Percentiles rank a stretch among this genome's conserved stretches.
Conservation (phyloP, 1,140 invertebrate genomes). For the Polyergus mexicanus region DNA sequence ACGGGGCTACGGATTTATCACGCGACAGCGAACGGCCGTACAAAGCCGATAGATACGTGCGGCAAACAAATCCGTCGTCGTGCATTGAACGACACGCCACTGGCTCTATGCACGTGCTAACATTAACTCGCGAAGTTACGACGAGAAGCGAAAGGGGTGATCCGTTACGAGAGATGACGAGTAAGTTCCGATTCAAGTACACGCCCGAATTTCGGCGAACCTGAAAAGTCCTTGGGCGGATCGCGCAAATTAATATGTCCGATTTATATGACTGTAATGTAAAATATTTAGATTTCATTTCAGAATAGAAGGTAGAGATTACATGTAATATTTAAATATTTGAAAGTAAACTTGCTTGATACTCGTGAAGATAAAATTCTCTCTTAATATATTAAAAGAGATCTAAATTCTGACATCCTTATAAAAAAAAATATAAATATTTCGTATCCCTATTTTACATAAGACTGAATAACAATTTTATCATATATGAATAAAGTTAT, state of each 20-base stretch:
- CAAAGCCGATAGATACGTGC: slow-evolving; percentile 65
- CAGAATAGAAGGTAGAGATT: too few species aligned
- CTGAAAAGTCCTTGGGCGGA: neutral
- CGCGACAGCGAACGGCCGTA: slow-evolving; percentile 76
- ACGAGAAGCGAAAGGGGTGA: neutral
- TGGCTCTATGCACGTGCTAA: slow-evolving; percentile 43
- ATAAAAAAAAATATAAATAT: too few species aligned
- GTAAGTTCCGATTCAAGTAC: neutral
- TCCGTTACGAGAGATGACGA: slow-evolving; percentile 9
- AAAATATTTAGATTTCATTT: neutral
- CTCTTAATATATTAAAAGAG: too few species aligned
- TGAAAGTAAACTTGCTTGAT: too few species aligned
- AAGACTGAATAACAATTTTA: too few species aligned
- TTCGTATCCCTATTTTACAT: too few species aligned
- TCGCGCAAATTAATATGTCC: neutral
- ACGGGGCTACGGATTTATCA: slow-evolving; percentile 76
- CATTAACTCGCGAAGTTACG: slow-evolving; percentile 47
- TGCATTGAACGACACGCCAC: slow-evolving; percentile 56
- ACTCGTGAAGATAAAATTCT: too few species aligned
- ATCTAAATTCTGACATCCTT: too few species aligned
- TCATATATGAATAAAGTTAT: too few species aligned
- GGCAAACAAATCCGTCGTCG: slow-evolving; percentile 48
- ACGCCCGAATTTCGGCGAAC: neutral
- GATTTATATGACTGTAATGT: neutral
- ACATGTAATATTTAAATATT: too few species aligned